Base-by-base conservation (phyloP, 1,140 invertebrate species). In the Achroia grisella region DNA sequence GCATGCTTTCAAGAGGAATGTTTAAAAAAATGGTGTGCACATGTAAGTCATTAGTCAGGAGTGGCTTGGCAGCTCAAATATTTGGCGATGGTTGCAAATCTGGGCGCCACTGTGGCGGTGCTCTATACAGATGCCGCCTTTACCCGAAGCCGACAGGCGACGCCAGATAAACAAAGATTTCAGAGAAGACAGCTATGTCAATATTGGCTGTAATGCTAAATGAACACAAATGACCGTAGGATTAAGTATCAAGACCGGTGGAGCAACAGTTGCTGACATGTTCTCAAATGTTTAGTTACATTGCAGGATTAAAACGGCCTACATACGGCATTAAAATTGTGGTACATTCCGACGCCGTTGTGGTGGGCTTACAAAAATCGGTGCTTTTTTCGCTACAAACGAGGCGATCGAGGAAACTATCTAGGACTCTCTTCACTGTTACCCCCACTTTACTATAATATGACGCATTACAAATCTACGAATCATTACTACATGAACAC, bases 141-240 rank as follows among this genome's bases (percentile, higher is more conserved):
- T 62, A 44, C 53, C 47, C 44, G 52, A 56, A 44, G 55, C 52
- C 41, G 45, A 53, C 47, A 42, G 52, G 54, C 48, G 55, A 51
- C 41, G 52, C 56, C 58, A 60, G 56, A 33, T 53, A 29, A 34
- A 46, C 40, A 40, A 43, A 41, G 42, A 58, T 61, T 62, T 55
- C 46, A 59, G 52, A 10, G 41, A 60, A 62, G 60, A 59, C 76
- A 78, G 73, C 80, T 84, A 77, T 55, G 61, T 81, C 56, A 84
- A 81, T 75, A 84, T 77, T 71, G 60, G 40, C 46, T 37, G 66
- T 70, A 57, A 68, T 65, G 76, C 58, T 67, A 58, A 70, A 76
- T 83, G 70, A 80, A 80, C 75, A 84, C 72, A 81, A 81, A 78
- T 80, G 69, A 81, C 69, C 80, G 72, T 76, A 47, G 68, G 70